A percentile compares a stretch with the other conserved stretches of the same genome.
Conservation (phyloP, 2,113 vertebrate genomes). For the Caranx ignobilis region DNA sequence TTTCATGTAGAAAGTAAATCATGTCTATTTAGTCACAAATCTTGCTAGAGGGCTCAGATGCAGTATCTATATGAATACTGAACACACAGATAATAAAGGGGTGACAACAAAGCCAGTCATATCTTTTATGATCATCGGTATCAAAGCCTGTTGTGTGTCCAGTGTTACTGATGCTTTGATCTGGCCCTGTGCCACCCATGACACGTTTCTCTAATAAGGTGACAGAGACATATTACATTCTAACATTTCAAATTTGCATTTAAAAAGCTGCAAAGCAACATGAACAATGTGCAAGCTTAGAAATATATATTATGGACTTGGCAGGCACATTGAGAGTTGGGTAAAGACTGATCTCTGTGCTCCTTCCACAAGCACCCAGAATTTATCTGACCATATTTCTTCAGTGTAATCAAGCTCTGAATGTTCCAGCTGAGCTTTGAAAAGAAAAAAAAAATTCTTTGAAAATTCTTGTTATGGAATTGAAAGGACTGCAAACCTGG, state of each 20-base stretch:
- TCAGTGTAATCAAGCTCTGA: background rate
- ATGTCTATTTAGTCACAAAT: background rate
- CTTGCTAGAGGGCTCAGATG: background rate
- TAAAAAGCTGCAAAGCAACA: background rate
- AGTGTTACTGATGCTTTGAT: background rate
- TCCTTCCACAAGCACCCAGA: background rate
- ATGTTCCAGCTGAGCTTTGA: background rate
- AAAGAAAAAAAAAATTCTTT: background rate
- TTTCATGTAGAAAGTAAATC: slow-evolving; percentile 24
- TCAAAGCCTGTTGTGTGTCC: background rate
- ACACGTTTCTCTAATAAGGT: background rate
- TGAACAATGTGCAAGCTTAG: background rate
- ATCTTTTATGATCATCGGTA: background rate
- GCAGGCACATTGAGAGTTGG: background rate
- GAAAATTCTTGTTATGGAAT: background rate
- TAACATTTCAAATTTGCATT: background rate
- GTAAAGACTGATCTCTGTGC: background rate
- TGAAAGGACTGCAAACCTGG: background rate
- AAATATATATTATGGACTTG: background rate
- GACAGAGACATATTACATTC: background rate
- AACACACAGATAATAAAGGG: slow-evolving; percentile 2
- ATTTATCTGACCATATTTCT: background rate
- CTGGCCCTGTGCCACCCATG: background rate
- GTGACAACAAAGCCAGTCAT: background rate
- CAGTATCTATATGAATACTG: slow-evolving; percentile 1